These are phyloP conservation scores for Chydorus sphaericus DNA, from an alignment of 2,888 invertebrate species.

Conservation along the genomic window DNA sequence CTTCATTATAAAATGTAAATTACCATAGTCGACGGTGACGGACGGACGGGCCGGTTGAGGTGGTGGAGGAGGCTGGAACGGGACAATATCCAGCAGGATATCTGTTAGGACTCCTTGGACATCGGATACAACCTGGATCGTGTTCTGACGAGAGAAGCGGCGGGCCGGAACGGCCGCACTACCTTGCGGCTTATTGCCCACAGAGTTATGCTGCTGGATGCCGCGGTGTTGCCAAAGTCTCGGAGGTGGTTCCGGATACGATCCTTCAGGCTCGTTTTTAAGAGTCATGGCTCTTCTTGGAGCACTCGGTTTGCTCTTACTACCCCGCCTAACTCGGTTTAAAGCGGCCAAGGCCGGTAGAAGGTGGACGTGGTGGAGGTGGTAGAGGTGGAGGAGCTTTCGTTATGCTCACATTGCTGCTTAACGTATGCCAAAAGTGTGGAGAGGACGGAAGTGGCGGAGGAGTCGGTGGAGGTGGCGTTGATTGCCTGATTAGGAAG, in stretches of 20 bases:
- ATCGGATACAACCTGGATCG: slow-evolving; percentile 12
- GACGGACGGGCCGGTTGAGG: slow-evolving; percentile 3
- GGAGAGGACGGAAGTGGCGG: slow-evolving; percentile 9
- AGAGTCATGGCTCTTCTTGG: slow-evolving; percentile 25
- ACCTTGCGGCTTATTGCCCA: slow-evolving; percentile 12
- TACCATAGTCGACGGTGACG: slow-evolving; percentile 14
- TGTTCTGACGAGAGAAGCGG: slow-evolving; percentile 13
- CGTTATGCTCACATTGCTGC: slow-evolving; percentile 25
- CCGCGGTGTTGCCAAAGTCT: slow-evolving; percentile 2
- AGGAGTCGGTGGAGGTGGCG: background rate
- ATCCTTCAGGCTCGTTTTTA: slow-evolving; percentile 19
- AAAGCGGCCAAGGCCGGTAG: too few species aligned
- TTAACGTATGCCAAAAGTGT: background rate
- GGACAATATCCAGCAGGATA: slow-evolving; percentile 7
- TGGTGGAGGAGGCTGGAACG: too few species aligned
- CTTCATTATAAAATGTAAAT: slow-evolving; percentile 16
- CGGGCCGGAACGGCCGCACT: slow-evolving; percentile 12
- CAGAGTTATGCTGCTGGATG: slow-evolving; percentile 13
- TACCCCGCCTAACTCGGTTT: background rate
- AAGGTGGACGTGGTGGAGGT: slow-evolving; percentile 15
- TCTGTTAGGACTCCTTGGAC: slow-evolving; percentile 13
- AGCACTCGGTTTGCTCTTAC: background rate
- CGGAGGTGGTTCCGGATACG: background rate
- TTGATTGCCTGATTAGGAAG: too few species aligned
- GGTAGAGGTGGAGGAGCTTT: slow-evolving; percentile 26